Conservation (phyloP, 1,140 invertebrate species). For the Hermetia illucens region DNA sequence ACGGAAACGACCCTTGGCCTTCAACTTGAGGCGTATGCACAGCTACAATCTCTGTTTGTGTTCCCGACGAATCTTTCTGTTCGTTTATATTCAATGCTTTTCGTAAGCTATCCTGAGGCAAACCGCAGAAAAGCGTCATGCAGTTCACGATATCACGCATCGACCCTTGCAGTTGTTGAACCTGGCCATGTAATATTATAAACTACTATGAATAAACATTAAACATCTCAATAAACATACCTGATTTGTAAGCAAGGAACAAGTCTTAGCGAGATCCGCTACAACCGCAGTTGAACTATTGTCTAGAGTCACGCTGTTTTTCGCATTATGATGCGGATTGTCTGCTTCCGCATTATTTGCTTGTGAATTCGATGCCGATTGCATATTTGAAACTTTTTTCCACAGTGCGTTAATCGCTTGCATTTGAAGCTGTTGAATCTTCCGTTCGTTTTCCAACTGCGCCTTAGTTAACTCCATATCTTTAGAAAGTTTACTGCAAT, state of each 20-base stretch:
- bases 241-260: slow-evolving; percentile 33
- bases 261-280: slow-evolving; percentile 35
- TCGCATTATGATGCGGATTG: background rate
- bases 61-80: slow-evolving; percentile 42
- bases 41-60: slow-evolving; percentile 64
- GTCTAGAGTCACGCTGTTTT: slow-evolving; percentile 11
- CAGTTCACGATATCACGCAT: slow-evolving; percentile 60
- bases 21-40: slow-evolving; percentile 53
- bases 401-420: slow-evolving; percentile 80
- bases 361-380: slow-evolving; percentile 17
- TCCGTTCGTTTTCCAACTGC: slow-evolving; percentile 69
- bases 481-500: slow-evolving; percentile 51
- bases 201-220: background rate
- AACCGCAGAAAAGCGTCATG: slow-evolving; percentile 37
- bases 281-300: slow-evolving; percentile 27
- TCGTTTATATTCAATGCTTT: slow-evolving; percentile 15
- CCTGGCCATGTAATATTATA: slow-evolving; percentile 30
- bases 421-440: slow-evolving; percentile 74
- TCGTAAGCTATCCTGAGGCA: slow-evolving; percentile 30
- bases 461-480: slow-evolving; percentile 71
- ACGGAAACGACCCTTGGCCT: slow-evolving; percentile 23
- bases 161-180: slow-evolving; percentile 57
- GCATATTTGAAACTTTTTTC: slow-evolving; percentile 69
- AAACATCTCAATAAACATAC: slow-evolving; percentile 8
- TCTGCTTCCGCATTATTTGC: background rate